Percentiles rank a stretch among this genome's conserved stretches.
Conservation (phyloP, 2,888 invertebrate species). For the Acrocera orbiculus region DNA sequence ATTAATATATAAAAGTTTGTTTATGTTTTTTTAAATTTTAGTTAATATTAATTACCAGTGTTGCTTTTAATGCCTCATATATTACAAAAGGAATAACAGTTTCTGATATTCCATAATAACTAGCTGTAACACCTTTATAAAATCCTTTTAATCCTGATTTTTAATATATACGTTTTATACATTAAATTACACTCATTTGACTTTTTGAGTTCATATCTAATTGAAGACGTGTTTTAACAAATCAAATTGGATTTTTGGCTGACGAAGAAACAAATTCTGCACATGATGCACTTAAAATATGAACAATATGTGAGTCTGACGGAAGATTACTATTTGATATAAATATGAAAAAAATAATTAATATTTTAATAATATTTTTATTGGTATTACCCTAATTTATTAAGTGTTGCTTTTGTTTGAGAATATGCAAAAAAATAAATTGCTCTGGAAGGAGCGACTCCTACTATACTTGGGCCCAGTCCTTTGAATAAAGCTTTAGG, state of each 20-base stretch:
- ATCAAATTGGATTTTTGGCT: conserved; percentile 97
- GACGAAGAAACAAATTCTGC: conserved; percentile 94
- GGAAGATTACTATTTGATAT: conserved; percentile 26
- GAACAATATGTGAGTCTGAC: conserved; percentile 66
- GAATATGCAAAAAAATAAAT: conserved; percentile 99
- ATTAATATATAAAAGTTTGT: no score
- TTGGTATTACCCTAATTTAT: conserved; percentile 29
- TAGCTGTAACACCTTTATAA: conserved; percentile 97
- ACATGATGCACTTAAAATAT: conserved; percentile 84
- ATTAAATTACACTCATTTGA: conserved; percentile 57
- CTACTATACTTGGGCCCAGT: conserved; percentile 91
- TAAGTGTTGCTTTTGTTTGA: conserved; percentile 55
- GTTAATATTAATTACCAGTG: conserved; percentile 37
- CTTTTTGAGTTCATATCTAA: conserved; percentile 60
- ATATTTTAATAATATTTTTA: no score
- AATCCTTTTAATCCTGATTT: conserved; percentile 78
- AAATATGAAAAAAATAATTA: no score
- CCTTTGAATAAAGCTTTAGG: conserved; percentile 90
- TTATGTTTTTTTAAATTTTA: not conserved
- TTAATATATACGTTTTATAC: conserved; percentile 65
- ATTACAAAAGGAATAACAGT: conserved; percentile 98
- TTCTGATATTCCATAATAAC: conserved; percentile 97
- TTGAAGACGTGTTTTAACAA: conserved; percentile 94
- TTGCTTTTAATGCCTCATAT: conserved; percentile 91
- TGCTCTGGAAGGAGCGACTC: conserved; percentile 95